Base-by-base conservation (phyloP, 2,888 invertebrate species). In the Gasteruption jaculator region DNA sequence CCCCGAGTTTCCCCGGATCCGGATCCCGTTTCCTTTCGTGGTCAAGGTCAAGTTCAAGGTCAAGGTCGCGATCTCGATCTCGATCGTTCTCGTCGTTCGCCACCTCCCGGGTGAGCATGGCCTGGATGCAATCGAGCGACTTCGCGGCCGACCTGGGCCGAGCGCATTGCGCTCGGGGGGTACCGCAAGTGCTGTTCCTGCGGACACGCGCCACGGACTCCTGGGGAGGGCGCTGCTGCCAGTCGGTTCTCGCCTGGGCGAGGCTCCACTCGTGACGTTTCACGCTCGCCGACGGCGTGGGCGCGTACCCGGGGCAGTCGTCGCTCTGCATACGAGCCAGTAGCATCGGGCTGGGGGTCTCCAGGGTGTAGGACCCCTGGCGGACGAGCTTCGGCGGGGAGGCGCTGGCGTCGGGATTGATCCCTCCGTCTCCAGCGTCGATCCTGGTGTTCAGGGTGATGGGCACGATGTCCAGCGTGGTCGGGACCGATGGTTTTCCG, bases 331-430 rank as follows among this genome's bases (percentile, higher is more conserved):
- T 71, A 57, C 81, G 80, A 7, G 82, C 82, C 16, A 84, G 61
- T 6, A 91, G 74, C 48, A 82, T 80, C 1, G 86, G 86, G 58
- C 90, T 87, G 0, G 91, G 90, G 15, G 78, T 74, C 0, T 88
- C 81, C 32, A 91, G 68, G 1, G 86, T 85, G 59, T 90, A 91
- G 0, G 91, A 91, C 46, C 84, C 81, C 58, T 86, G 85, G 36
- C 89, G 75, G 8, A 82, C 74, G 40, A 86, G 65, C 50, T 72
- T 69, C 4, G 74, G 70, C 63, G 60, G n/a, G n/a, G n/a, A n/a
- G n/a, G n/a, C n/a, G n/a, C n/a, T 54, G 12, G 54, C 51, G 4
- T 45, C 53, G 31, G 24, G 19, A n/a, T 43, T 30, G 27, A 42
- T 40, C 32, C 31, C 36, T 25, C 47, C 29, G 14, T 35, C 45